A percentile compares a stretch with the other conserved stretches of the same genome.
Evolutionary conservation across 2,797 vertebrate genomes (phyloP).

Genomic region (Allobates femoralis): DNA sequence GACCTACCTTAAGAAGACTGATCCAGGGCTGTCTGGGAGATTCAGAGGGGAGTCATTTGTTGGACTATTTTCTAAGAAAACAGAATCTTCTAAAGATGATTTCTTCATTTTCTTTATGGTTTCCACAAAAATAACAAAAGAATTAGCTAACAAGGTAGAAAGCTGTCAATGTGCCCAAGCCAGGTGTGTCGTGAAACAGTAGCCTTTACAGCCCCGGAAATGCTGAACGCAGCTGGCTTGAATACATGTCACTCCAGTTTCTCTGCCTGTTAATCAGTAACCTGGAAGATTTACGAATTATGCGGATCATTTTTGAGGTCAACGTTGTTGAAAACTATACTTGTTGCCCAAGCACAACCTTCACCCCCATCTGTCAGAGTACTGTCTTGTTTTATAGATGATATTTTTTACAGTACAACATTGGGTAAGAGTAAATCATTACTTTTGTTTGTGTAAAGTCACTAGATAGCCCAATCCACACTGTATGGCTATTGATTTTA

Average conservation of each 20-base stretch:
- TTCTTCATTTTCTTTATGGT: conserved; percentile 70
- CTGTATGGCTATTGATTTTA: conserved; percentile 51
- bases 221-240: conserved; percentile 57
- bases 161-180: background rate
- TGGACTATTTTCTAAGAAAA: conserved; percentile 65
- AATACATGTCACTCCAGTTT: conserved; percentile 62
- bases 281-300: conserved; percentile 40
- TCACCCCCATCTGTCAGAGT: background rate
- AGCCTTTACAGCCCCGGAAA: conserved; percentile 63
- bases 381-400: background rate
- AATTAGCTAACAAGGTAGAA: conserved; percentile 19
- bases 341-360: conserved; percentile 18
- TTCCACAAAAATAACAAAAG: conserved; percentile 10
- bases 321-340: conserved; percentile 26
- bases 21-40: conserved; percentile 66
- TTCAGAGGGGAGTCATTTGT: conserved; percentile 63
- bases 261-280: conserved; percentile 78
- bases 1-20: conserved; percentile 75
- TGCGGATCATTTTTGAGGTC: conserved; percentile 46
- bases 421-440: background rate
- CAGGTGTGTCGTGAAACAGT: conserved; percentile 56
- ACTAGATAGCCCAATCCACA: conserved; percentile 33
- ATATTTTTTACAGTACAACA: conserved; percentile 10
- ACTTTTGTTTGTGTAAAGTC: conserved; percentile 24
- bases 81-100: conserved; percentile 60